A percentile compares a stretch with the other conserved stretches of the same genome.
Conservation (phyloP, 2,113 vertebrate species). For the Bufo gargarizans region DNA sequence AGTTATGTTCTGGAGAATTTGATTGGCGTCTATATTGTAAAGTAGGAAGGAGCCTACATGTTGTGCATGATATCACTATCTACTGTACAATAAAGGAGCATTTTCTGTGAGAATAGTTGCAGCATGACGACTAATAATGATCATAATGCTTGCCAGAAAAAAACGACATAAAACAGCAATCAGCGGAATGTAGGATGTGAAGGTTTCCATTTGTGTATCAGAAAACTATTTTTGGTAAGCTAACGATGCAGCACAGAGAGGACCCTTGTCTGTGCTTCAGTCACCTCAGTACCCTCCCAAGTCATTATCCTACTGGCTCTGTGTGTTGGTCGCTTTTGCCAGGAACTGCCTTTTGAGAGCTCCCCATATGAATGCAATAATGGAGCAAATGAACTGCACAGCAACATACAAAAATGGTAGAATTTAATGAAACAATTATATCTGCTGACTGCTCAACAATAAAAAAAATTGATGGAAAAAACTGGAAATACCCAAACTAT, state of each 20-base stretch:
- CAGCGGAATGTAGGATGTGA: background rate
- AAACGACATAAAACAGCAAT: background rate
- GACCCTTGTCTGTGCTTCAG: constrained; percentile 11
- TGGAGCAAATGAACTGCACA: constrained; percentile 17
- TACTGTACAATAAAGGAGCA: background rate
- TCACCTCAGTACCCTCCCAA: constrained; percentile 20
- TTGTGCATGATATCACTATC: background rate
- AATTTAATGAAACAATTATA: background rate
- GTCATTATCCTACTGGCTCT: constrained; percentile 36
- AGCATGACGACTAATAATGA: constrained; percentile 4
- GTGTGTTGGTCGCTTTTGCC: background rate
- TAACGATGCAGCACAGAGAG: constrained; percentile 21
- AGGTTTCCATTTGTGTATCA: background rate
- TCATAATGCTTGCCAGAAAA: background rate
- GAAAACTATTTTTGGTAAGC: constrained; percentile 2
- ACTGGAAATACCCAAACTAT: background rate
- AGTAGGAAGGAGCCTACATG: background rate
- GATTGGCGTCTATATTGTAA: background rate
- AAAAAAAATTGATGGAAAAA: background rate
- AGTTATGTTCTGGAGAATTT: background rate
- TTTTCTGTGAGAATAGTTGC: background rate
- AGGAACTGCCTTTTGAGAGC: background rate
- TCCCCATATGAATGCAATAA: constrained; percentile 4
- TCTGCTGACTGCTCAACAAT: background rate
- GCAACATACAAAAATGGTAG: background rate